These are phyloP conservation scores for Myotis findleyi DNA, from an alignment of 2,797 vertebrate genomes.

Conservation along the genomic window DNA sequence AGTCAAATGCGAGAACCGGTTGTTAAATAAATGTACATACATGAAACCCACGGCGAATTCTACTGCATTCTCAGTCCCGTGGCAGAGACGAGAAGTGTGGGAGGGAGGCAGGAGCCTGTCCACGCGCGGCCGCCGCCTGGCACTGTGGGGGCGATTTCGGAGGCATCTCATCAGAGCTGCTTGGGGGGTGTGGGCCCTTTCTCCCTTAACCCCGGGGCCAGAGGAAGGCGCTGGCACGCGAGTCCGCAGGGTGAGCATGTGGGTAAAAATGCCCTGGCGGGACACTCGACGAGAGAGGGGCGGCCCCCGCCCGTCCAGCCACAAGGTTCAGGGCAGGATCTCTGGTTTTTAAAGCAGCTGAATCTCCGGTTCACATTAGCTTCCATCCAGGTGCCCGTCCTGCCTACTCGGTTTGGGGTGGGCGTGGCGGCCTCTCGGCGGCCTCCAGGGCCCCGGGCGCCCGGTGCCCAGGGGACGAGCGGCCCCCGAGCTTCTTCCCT, in stretches of 20 bases:
- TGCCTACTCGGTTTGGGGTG: background rate
- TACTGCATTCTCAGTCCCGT: accelerated
- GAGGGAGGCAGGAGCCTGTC: accelerated
- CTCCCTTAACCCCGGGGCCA: accelerated
- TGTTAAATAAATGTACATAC: background rate
- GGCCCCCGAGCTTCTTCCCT: background rate
- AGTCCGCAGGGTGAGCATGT: accelerated
- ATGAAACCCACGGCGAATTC: background rate
- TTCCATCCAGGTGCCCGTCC: background rate
- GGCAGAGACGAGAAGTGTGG: background rate
- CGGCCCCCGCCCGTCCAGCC: accelerated
- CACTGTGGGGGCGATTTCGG: accelerated
- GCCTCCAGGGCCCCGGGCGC: background rate
- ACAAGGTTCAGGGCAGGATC: background rate
- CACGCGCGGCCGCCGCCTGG: too few relatives aligned
- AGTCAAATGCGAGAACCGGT: background rate
- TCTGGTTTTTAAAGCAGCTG: background rate
- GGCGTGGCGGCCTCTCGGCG: background rate
- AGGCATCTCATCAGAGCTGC: background rate
- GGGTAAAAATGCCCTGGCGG: background rate
- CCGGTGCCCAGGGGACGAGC: accelerated
- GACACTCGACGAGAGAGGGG: too few relatives aligned
- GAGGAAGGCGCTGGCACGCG: background rate
- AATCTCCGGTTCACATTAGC: background rate
- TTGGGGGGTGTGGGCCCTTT: background rate